Evolutionary conservation across 2,797 vertebrate genomes (phyloP).

Genomic region (Holocentrus rufus): DNA sequence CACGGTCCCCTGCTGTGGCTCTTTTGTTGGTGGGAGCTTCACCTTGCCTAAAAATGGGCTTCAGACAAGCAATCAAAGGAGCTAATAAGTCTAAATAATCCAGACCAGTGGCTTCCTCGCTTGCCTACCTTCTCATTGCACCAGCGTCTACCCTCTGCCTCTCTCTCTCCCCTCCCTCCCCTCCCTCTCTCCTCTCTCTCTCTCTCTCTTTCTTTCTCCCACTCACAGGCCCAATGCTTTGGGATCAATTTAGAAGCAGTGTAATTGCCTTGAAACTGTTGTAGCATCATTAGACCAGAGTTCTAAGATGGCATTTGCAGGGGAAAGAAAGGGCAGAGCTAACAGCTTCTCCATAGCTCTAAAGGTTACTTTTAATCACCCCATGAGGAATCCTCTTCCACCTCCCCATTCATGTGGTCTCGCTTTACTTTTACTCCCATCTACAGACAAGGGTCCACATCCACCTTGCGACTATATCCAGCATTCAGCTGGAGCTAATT

Average conservation of each 20-base stretch:
- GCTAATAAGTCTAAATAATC: constrained; percentile 61
- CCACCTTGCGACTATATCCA: constrained; percentile 32
- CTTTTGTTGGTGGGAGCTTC: constrained; percentile 3
- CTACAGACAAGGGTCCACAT: constrained; percentile 55
- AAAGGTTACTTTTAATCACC: constrained; percentile 90
- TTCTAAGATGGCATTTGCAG: constrained; percentile 83
- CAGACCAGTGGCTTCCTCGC: constrained; percentile 35
- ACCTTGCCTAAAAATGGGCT: constrained; percentile 18
- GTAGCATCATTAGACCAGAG: constrained; percentile 84
- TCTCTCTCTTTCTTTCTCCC: constrained; percentile 53
- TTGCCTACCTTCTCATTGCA: constrained; percentile 55
- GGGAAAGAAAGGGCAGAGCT: constrained; percentile 85
- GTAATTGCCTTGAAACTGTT: constrained; percentile 85
- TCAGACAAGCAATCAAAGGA: constrained; percentile 26
- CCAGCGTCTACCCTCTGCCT: constrained; percentile 47
- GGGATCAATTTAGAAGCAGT: constrained; percentile 82
- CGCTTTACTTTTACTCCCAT: constrained; percentile 65
- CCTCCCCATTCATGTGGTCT: constrained; percentile 48
- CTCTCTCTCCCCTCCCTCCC: constrained; percentile 11
- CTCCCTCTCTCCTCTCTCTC: constrained; percentile 15
- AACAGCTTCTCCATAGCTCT: constrained; percentile 82
- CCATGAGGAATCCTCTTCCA: constrained; percentile 76
- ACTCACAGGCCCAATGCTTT: constrained; percentile 74
- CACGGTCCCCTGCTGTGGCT: background rate
- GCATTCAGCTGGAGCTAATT: constrained; percentile 69